These are phyloP conservation scores for Lochmaea crataegi DNA, from an alignment of 2,888 invertebrate species.

Conservation along the genomic window DNA sequence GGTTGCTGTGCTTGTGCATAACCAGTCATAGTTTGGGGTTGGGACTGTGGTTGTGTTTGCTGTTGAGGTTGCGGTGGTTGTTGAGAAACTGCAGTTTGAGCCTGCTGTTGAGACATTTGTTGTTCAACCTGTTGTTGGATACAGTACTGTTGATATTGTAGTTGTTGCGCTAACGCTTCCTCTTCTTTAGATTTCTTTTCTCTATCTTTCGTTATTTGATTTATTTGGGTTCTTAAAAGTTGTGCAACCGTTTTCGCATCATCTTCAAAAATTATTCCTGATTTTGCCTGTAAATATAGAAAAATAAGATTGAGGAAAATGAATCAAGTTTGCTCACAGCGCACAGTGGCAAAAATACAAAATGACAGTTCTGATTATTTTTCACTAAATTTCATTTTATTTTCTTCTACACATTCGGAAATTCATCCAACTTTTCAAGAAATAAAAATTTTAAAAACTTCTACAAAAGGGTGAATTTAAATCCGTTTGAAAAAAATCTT, in stretches of 20 bases:
- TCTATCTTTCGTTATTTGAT: slow-evolving; percentile 74
- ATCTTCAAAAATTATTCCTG: slow-evolving; percentile 94
- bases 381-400: too few species aligned
- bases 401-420: too few species aligned
- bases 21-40: slow-evolving; percentile 45
- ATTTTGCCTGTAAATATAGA: slow-evolving; percentile 73
- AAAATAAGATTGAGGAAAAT: neutral
- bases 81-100: slow-evolving; percentile 50
- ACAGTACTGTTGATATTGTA: slow-evolving; percentile 68
- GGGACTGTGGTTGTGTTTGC: slow-evolving; percentile 52
- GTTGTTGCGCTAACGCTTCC: slow-evolving; percentile 67
- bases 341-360: too few species aligned
- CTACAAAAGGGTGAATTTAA: too few species aligned
- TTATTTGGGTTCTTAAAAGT: slow-evolving; percentile 89
- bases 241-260: slow-evolving; percentile 92
- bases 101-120: slow-evolving; percentile 56
- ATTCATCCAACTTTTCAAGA: too few species aligned
- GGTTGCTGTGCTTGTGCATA: slow-evolving; percentile 51
- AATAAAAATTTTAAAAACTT: too few species aligned
- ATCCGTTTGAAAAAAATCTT: too few species aligned
- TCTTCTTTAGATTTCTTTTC: slow-evolving; percentile 67
- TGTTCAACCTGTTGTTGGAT: slow-evolving; percentile 72
- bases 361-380: too few species aligned
- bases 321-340: too few species aligned
- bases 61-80: slow-evolving; percentile 67